Base-by-base conservation (phyloP, 2,797 vertebrate species). In the Gouania willdenowi region DNA sequence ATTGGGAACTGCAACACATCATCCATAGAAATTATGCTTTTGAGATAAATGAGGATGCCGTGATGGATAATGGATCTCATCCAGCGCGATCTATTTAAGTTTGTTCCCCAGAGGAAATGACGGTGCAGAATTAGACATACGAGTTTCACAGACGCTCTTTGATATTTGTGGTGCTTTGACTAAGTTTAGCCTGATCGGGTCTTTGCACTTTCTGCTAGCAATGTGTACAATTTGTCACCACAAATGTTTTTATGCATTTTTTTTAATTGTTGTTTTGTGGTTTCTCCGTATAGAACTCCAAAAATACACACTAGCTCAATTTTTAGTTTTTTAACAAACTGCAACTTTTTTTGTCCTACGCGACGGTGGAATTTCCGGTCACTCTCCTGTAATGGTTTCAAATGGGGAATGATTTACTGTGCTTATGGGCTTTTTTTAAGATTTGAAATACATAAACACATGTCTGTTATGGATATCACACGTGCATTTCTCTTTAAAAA, bases 1-100 rank as follows among this genome's bases (percentile, higher is more conserved):
- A 86, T 84, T 66, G 75, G 82, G 82, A 85, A 79, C 72, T 80
- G 77, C 75, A 82, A 81, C 72, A 75, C 81, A 81, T 86, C 78
- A 72, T 56, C 83, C 82, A 81, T 77, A 77, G 83, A 83, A 83
- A 84, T 79, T 81, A 85, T 81, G 80, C 78, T 73, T 87, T 84
- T 72, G 56, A 84, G 84, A 83, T 79, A 74, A 88, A 87, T 81
- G 79, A 52, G 83, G 78, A 78, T 64, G 78, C 79, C 38, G 55
- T 81, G 80, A 78, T 79, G 71, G 85, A 79, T 87, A 84, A 88
- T 83, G 74, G 71, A 74, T 83, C 76, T 76, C 71, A 64, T 61
- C 61, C 70, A 56, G 58, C 53, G 55, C 77, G 79, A 78, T 81
- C 84, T 79, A 77, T 84, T 85, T 86, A 77, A 75, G 71, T 77